phyloP scores from a whole-genome alignment of 2,888 invertebrate genomes.

The Lepidonotus clava region DNA sequence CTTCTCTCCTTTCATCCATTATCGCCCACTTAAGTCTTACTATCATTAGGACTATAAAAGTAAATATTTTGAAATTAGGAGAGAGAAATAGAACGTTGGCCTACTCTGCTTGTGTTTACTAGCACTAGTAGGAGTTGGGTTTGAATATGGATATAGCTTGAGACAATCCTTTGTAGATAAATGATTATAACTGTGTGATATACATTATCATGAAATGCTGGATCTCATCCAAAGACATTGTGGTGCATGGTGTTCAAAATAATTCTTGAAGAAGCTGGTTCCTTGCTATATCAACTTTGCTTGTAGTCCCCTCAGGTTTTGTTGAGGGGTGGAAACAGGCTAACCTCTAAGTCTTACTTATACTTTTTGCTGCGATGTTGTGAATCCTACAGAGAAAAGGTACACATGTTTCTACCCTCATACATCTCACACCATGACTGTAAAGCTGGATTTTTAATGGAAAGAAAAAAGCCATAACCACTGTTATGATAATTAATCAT shows the following conservation, averaged over 20 bases:
- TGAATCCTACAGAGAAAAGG: not conserved
- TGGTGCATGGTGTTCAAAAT: not conserved
- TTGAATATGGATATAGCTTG: too few relatives aligned
- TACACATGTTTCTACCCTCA: not conserved
- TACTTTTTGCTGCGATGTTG: constrained; percentile 1
- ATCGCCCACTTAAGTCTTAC: too few relatives aligned
- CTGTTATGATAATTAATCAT: not conserved
- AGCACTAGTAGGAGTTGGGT: too few relatives aligned
- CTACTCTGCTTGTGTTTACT: too few relatives aligned
- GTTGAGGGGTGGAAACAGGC: not conserved
- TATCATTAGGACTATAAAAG: too few relatives aligned
- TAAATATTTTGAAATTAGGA: too few relatives aligned
- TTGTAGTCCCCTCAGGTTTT: not conserved
- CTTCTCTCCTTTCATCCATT: too few relatives aligned
- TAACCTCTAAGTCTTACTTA: constrained; percentile 18
- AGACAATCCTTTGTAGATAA: constrained; percentile 1
- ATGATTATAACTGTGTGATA: constrained; percentile 10
- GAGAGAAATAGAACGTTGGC: too few relatives aligned
- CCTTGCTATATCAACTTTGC: constrained; percentile 13
- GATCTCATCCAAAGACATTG: not conserved
- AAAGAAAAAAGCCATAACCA: not conserved
- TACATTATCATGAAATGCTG: constrained; percentile 5
- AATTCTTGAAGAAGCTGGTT: constrained; percentile 1
- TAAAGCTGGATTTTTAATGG: not conserved
- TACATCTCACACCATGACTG: not conserved